phyloP scores from a whole-genome alignment of 1,140 invertebrate species.

The Nasonia longicornis region DNA sequence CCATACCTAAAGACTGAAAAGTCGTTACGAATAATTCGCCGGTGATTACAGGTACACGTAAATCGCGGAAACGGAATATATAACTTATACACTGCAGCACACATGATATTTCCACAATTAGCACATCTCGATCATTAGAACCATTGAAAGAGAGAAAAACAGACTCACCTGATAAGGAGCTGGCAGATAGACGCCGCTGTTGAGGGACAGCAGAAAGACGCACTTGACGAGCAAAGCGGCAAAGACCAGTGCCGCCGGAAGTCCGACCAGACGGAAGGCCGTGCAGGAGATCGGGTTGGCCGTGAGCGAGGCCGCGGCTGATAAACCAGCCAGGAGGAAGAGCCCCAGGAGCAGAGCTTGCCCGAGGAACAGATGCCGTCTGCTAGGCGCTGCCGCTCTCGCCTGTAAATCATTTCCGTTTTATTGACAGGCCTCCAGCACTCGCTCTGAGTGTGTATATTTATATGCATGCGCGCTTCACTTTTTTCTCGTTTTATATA shows the following conservation, averaged over 20 bases:
- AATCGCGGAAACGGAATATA: too few species aligned
- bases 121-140: too few species aligned
- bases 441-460: neutral
- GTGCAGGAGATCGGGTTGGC: slow-evolving; percentile 87
- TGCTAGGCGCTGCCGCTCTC: slow-evolving; percentile 83
- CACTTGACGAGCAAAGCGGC: slow-evolving; percentile 93
- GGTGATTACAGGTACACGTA: too few species aligned
- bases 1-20: too few species aligned
- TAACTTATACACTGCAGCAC: too few species aligned
- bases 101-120: too few species aligned
- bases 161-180: slow-evolving; percentile 82
- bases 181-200: slow-evolving; percentile 92
- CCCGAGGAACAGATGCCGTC: slow-evolving; percentile 89
- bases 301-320: slow-evolving; percentile 82
- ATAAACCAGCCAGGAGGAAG: slow-evolving; percentile 84
- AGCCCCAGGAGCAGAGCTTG: slow-evolving; percentile 90
- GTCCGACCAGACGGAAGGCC: slow-evolving; percentile 85
- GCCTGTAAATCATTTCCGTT: slow-evolving; percentile 65
- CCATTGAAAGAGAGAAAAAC: neutral
- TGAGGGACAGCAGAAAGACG: slow-evolving; percentile 91
- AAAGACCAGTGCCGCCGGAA: slow-evolving; percentile 91
- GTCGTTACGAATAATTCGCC: too few species aligned
- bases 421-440: neutral
- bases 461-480: neutral
- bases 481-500: neutral